A percentile compares a stretch with the other conserved stretches of the same genome.
Conservation (phyloP, 2,113 vertebrate genomes). For the Brachionichthys hirsutus region DNA sequence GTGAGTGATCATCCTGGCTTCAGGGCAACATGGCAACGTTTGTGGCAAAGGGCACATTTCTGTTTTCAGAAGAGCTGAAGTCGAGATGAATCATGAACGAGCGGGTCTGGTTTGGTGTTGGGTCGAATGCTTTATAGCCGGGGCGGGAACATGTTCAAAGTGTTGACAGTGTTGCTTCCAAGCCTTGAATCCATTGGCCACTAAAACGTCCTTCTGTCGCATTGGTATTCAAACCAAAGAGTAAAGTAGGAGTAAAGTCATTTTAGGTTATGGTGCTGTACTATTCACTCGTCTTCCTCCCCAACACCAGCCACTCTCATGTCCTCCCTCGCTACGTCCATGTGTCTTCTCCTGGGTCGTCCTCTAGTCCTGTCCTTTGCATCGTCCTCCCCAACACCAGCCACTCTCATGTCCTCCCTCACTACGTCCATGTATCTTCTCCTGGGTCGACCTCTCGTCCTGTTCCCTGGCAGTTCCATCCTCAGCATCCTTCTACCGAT, state of each 20-base stretch:
- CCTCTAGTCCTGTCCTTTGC: too few species aligned
- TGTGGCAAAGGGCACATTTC: slow-evolving; percentile 6
- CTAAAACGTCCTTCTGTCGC: slow-evolving; percentile 16
- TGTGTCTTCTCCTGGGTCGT: too few species aligned
- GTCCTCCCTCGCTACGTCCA: too few species aligned
- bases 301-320: too few species aligned
- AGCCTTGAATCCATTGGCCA: background rate
- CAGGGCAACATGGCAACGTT: slow-evolving; percentile 5
- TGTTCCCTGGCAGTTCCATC: too few species aligned
- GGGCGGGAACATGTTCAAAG: slow-evolving; percentile 2
- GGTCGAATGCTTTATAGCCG: background rate
- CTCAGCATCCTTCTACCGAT: too few species aligned
- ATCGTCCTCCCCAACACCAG: too few species aligned
- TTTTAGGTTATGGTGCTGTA: background rate
- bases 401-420: too few species aligned
- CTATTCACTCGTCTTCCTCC: too few species aligned
- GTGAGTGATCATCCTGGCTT: slow-evolving; percentile 61
- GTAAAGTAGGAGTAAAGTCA: too few species aligned
- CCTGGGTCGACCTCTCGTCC: too few species aligned
- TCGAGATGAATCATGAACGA: slow-evolving; percentile 23
- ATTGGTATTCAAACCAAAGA: slow-evolving; percentile 3
- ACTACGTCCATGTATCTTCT: too few species aligned
- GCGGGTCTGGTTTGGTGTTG: slow-evolving; percentile 9
- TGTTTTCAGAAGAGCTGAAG: slow-evolving; percentile 23
- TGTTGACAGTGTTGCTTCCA: slow-evolving; percentile 2